Base-by-base conservation (phyloP, 2,888 invertebrate species). In the Pollenia griseotomentosa region DNA sequence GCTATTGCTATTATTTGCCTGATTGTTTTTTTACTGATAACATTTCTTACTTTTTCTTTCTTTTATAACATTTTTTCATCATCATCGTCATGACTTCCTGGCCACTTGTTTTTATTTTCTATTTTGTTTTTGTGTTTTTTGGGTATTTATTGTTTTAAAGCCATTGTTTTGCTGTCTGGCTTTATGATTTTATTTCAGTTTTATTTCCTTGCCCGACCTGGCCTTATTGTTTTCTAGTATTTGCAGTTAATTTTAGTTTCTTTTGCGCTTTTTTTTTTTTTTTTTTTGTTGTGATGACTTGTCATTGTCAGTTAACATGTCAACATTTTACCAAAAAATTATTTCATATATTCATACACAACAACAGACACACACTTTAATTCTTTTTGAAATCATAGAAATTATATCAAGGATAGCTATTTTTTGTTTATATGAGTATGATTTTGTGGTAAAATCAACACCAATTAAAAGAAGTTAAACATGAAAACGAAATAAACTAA, bases 261-360 rank as follows among this genome's bases (percentile, higher is more conserved):
- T 63, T 5, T 51, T 79, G 6, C 3, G 48, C 9, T 65, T 53
- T 14, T 59, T 33, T 40, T 65, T 33, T 65, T 53, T 14, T 59
- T 33, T 40, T 65, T 33, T 33, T 33, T 33, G 33, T 33, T 33
- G 6, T 5, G 33, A 33, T 33, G 51, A 48, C 85, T 86, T 87
- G 87, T 85, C 86, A 88, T 85, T 86, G 86, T 85, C 87, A 86
- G 87, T 88, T 88, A 84, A 81, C 88, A 87, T 88, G 88, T 88
- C 83, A 88, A 84, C 83, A 88, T 85, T 86, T 88, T 85, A 46
- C 74, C 81, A 78, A 71, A 74, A 81, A 73, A 63, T 77, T 77
- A 78, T 81, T 65, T 87, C 53, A 83, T 75, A 40, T 65, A 70
- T 71, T 19, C 33, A 68, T 16, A 46, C 33, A n/a, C 40, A 9